A percentile compares a stretch with the other conserved stretches of the same genome.
Conservation (phyloP, 2,113 vertebrate genomes). For the Bostrychus sinensis region DNA sequence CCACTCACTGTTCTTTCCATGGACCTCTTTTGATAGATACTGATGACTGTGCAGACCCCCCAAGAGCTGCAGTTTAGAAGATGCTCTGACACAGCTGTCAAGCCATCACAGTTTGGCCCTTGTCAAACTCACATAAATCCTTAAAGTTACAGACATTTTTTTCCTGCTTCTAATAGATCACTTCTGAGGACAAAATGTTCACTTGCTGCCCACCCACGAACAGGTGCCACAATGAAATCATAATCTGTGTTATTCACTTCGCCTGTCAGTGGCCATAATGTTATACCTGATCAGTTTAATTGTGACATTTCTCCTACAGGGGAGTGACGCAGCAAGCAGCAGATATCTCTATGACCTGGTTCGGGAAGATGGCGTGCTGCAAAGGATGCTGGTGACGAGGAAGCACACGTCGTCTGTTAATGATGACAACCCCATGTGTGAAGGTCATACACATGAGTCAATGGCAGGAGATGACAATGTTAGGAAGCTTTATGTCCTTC, state of each 20-base stretch:
- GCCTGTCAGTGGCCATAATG: background rate
- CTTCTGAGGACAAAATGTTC: background rate
- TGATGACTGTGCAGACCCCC: too few species aligned
- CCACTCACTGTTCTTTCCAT: too few species aligned
- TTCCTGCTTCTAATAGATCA: background rate
- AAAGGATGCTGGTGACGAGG: constrained; percentile 31
- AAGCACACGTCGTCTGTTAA: background rate
- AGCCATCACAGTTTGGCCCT: background rate
- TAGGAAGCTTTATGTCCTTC: constrained; percentile 36
- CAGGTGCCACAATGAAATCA: background rate
- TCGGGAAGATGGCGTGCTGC: constrained; percentile 23
- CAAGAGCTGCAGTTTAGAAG: too few species aligned
- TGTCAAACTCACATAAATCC: background rate
- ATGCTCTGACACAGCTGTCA: too few species aligned
- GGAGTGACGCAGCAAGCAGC: constrained; percentile 9
- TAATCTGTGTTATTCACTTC: background rate
- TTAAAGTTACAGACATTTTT: background rate
- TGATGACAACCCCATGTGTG: background rate
- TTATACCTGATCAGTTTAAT: background rate
- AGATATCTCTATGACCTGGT: constrained; percentile 23
- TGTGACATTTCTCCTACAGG: background rate
- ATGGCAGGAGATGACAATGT: constrained; percentile 45
- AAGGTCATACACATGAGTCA: background rate
- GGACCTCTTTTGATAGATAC: too few species aligned
- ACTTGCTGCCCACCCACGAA: background rate